Base-by-base conservation (phyloP, 1,140 invertebrate genomes). In the Drosophila hydei region DNA sequence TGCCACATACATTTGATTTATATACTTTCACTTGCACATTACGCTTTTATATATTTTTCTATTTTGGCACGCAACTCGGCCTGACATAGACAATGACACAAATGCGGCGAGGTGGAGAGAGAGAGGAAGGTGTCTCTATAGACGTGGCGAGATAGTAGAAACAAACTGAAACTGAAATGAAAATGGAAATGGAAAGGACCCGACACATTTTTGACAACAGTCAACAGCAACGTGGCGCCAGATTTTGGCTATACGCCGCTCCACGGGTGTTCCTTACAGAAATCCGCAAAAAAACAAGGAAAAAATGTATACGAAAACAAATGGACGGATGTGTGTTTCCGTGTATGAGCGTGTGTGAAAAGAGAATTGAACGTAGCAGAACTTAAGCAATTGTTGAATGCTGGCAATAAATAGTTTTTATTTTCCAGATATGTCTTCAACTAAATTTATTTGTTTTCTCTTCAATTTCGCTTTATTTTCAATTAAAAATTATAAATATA, bases 181-280 rank as follows among this genome's bases (percentile, higher is more conserved):
- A 42, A 42, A 55, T 7, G 6, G 14, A 60, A 47, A 48, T 59
- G 43, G 27, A 40, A 33, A 60, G 23, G 12, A 60, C 18, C 64
- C 51, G 75, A 74, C 55, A 85, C 62, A 59, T 58, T 79, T 78
- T 78, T 75, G 76, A 71, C 73, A 76, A 67, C 65, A 79, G 73
- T 70, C 76, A 84, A 84, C 77, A 74, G 73, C 64, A 70, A 74
- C 50, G 62, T 85, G 79, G 77, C 80, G 80, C 77, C 79, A 85
- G 63, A 73, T 69, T 79, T 67, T 18, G 18, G 47, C 38, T 59
- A 18, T 60, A 12, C 33, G 23, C 8, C 25, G 43, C 43, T 43
- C 58, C 43, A 33, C 12, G 25, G 48, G 42, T 27, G 7, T 18
- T 23, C 42, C 14, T 27, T 11, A 27, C 8, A 33, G 7, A 60